Percentiles rank a stretch among this genome's conserved stretches.
These are phyloP conservation scores for Palaemon carinicauda DNA, from an alignment of 1,140 invertebrate species.

Conservation along the genomic window DNA sequence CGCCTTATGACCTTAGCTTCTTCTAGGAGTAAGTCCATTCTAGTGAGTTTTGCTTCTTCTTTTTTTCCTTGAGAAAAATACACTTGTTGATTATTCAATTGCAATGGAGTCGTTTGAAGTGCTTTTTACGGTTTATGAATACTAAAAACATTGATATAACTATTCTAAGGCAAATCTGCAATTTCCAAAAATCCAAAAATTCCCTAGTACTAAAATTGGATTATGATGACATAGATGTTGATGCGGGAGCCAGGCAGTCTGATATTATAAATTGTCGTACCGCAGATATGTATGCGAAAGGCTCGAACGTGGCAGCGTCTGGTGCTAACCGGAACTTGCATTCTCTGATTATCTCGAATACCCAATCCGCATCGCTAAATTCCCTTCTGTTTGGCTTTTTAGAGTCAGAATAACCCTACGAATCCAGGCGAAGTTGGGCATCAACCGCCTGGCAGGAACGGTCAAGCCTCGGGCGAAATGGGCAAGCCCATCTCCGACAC, in stretches of 20 bases:
- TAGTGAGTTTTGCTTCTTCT: neutral
- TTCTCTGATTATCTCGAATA: no score
- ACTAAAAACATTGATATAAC: neutral
- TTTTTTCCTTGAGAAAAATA: neutral
- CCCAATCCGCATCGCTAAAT: no score
- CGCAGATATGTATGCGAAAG: neutral
- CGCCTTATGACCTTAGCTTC: neutral
- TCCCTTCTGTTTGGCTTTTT: no score
- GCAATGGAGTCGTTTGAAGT: neutral
- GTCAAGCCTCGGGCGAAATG: slow-evolving; percentile 43
- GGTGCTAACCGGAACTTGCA: neutral
- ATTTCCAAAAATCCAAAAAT: neutral
- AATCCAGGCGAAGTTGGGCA: neutral
- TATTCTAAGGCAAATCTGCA: neutral
- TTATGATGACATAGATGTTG: slow-evolving; percentile 26
- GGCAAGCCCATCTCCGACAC: slow-evolving; percentile 45
- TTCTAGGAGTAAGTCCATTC: neutral
- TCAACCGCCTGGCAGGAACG: slow-evolving; percentile 32
- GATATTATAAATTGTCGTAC: slow-evolving; percentile 31
- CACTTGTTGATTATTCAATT: neutral
- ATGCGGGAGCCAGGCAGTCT: slow-evolving; percentile 49
- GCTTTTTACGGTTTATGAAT: neutral
- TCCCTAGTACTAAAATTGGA: neutral
- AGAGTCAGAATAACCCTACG: neutral
- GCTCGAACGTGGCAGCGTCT: neutral